A percentile compares a stretch with the other conserved stretches of the same genome.
Conservation (phyloP, 1,140 invertebrate species). For the Paramacrobiotus metropolitanus region DNA sequence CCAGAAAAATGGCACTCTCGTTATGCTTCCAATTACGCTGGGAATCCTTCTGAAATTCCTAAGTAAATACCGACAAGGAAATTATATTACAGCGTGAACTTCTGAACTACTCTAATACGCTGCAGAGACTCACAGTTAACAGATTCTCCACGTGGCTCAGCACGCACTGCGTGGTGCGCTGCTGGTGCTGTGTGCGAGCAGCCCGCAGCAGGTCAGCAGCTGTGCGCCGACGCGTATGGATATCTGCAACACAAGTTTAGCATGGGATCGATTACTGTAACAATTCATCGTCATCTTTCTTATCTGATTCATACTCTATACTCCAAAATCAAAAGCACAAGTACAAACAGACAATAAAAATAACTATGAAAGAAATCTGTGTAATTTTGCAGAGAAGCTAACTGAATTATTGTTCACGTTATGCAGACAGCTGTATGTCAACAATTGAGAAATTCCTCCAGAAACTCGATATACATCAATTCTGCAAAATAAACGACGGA, state of each 20-base stretch:
- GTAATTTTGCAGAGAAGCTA: too few relatives aligned
- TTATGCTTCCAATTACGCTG: conserved; percentile 64
- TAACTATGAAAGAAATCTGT: too few relatives aligned
- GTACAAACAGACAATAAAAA: too few relatives aligned
- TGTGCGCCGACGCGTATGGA: conserved; percentile 74
- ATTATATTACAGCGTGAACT: not conserved
- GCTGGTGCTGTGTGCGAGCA: conserved; percentile 63
- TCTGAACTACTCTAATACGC: not conserved
- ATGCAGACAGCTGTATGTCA: too few relatives aligned
- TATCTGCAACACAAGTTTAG: conserved; percentile 31
- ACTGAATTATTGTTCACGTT: not conserved
- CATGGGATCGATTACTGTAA: conserved; percentile 4
- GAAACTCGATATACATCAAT: too few relatives aligned
- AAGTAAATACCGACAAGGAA: conserved; percentile 13
- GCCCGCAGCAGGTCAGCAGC: conserved; percentile 87
- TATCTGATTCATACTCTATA: too few relatives aligned
- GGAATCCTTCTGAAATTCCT: conserved; percentile 54
- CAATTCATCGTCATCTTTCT: not conserved
- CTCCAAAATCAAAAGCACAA: too few relatives aligned
- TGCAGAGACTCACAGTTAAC: conserved; percentile 25
- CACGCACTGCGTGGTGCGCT: conserved; percentile 72
- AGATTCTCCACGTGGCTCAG: conserved; percentile 46
- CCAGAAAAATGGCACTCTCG: conserved; percentile 81
- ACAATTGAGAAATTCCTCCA: too few relatives aligned
- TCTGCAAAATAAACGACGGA: too few relatives aligned